Base-by-base conservation (phyloP, 2,797 vertebrate species). In the Galagoides demidoff region DNA sequence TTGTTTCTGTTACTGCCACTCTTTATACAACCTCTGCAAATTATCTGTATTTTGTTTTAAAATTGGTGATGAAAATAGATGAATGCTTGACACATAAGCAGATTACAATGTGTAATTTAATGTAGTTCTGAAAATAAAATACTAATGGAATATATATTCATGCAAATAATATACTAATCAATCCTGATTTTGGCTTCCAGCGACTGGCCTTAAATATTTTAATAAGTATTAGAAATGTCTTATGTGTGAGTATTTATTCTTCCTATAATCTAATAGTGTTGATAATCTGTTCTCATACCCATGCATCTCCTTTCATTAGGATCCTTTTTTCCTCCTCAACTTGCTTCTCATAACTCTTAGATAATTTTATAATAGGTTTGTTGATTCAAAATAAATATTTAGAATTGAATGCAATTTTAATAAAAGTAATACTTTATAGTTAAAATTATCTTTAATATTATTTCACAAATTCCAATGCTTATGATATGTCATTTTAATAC, bases 141-240 rank as follows among this genome's bases (percentile, higher is more conserved):
- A 83, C 17, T 90, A 81, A 23, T 0, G 61, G 45, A 34, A 89
- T 49, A 90, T 52, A 11, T 25, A 57, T 85, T 78, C 66, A 73
- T 78, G 11, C 13, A 14, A 49, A 49, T 49, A 49, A 49, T 49
- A 49, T 49, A 14, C 14, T 49, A 49, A 74, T 59, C 88, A 52
- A 68, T 55, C 7, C 4, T 84, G 20, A 87, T 71, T 89, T 91
- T 37, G 5, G 70, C 55, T 88, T 63, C 7, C 17, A 61, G 45
- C 73, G 92, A 70, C 63, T 85, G 84, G 5, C 37, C 61, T 29
- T 63, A 71, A 93, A n/a, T 52, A 85, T 64, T 78, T 96, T 82
- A 78, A 59, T 31, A 81, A 14, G 7, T 25, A 31, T 57, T 37
- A 5, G 7, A 79, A 81, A 70, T 45, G 49, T 84, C 73, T 82